Conservation (phyloP, 1,140 invertebrate species). For the Varroa destructor region DNA sequence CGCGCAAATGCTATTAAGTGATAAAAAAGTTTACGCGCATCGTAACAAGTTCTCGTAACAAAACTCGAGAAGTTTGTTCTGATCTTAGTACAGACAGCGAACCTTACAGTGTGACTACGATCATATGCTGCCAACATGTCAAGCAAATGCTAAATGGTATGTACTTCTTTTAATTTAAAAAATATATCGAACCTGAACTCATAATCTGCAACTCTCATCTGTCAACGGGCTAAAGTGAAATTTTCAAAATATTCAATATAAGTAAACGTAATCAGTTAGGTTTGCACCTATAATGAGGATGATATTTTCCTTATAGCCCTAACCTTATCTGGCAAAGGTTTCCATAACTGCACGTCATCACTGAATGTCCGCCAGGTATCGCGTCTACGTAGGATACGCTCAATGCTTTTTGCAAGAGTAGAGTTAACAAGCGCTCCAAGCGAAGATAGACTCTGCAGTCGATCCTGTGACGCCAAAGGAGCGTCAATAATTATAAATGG, state of each 20-base stretch:
- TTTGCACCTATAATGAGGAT: neutral
- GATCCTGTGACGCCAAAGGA: neutral
- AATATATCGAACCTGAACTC: too few species aligned
- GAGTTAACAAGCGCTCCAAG: conserved; percentile 18
- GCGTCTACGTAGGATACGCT: neutral
- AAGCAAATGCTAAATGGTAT: too few species aligned
- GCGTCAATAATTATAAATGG: conserved; percentile 20
- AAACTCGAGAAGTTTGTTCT: too few species aligned
- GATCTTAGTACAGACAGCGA: too few species aligned
- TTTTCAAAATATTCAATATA: conserved; percentile 6
- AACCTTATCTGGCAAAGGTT: conserved; percentile 6
- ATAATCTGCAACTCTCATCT: neutral
- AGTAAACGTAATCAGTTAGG: neutral
- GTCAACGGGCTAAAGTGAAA: neutral
- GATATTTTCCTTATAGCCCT: too few species aligned
- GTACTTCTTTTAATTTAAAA: too few species aligned
- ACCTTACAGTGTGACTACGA: too few species aligned
- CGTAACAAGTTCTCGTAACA: too few species aligned
- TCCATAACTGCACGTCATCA: neutral
- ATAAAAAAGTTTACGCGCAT: too few species aligned
- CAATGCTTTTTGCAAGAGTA: conserved; percentile 3
- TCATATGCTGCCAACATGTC: too few species aligned
- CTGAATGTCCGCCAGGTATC: conserved; percentile 6
- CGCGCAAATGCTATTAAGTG: too few species aligned
- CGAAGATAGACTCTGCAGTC: neutral